Base-by-base conservation (phyloP, 1,140 invertebrate species). In the Rhynchophorus ferrugineus region DNA sequence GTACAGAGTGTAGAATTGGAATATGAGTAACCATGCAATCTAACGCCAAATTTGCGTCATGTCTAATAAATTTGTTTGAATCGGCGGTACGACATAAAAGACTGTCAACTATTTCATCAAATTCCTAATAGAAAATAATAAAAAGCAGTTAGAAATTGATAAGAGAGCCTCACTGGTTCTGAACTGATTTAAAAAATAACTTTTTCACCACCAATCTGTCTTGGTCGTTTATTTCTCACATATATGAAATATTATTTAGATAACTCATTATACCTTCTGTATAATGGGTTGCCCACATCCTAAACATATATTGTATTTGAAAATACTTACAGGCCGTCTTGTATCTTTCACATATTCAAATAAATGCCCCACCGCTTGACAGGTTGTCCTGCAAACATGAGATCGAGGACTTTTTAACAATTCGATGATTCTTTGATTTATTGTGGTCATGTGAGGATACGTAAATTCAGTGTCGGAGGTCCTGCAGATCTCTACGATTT, bases 1-100 rank as follows among this genome's bases (percentile, higher is more conserved):
- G 33, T 3, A 72, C 56, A 16, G 68, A 53, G 52, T 70, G 64
- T 21, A 60, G 62, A 8, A 69, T 68, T 3, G 72, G 63, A 14
- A 78, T 69, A 57, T 75, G 71, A 6, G 76, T 75, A 2, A 82
- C 73, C 74, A 84, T 77, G 13, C 67, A 64, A 48, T 73, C 71
- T 44, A 84, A 62, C 1, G 81, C 75, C 45, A 75, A 69, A 55
- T 82, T 78, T 14, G 78, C 75, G 66, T 84, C 82, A 48, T 80
- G 74, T 38, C 79, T 67, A 39, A 85, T 80, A 61, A 84, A 83
- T 55, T 75, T 76, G 64, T 79, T 82, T 18, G 76, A 77, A 59
- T 84, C 82, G 2, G 78, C 77, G 36, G 75, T 75, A 62, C 80
- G 80, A 49, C 69, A 70, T 17, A 85, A 62, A 14, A 85, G 64